Conservation (phyloP, 2,113 vertebrate species). For the Phrynocephalus versicolor region DNA sequence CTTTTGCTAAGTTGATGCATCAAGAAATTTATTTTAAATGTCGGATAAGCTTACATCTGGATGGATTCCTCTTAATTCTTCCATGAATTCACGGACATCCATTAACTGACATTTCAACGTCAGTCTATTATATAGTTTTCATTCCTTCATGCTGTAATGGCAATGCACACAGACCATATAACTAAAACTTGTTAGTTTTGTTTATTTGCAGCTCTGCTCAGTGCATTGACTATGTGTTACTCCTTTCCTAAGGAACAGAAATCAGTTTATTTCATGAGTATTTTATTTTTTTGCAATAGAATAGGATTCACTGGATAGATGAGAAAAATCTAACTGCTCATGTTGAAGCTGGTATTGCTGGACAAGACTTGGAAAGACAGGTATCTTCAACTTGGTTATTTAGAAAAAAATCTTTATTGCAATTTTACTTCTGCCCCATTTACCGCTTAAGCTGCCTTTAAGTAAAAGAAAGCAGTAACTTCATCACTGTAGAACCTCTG, state of each 20-base stretch:
- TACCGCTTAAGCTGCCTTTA: background rate
- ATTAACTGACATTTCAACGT: background rate
- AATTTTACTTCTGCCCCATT: background rate
- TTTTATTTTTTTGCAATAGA: slow-evolving; percentile 77
- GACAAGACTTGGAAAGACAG: slow-evolving; percentile 95
- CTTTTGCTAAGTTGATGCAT: too few species aligned
- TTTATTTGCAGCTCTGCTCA: background rate
- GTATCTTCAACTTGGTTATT: slow-evolving; percentile 69
- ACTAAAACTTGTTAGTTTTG: background rate
- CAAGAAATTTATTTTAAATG: background rate
- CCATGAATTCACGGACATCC: background rate
- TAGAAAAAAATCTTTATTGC: background rate
- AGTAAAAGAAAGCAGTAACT: background rate
- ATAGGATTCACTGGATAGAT: slow-evolving; percentile 96
- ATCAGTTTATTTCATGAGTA: background rate
- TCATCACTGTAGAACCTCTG: too few species aligned
- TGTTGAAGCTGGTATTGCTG: slow-evolving; percentile 93
- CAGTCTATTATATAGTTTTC: background rate
- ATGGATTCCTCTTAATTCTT: background rate
- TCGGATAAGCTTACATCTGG: background rate
- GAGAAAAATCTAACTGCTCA: slow-evolving; percentile 96
- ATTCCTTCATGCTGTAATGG: background rate
- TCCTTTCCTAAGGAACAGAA: background rate
- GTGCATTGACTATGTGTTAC: background rate
- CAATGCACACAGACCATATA: background rate